phyloP scores from a whole-genome alignment of 2,113 vertebrate genomes.

The Myotis lucifugus region DNA sequence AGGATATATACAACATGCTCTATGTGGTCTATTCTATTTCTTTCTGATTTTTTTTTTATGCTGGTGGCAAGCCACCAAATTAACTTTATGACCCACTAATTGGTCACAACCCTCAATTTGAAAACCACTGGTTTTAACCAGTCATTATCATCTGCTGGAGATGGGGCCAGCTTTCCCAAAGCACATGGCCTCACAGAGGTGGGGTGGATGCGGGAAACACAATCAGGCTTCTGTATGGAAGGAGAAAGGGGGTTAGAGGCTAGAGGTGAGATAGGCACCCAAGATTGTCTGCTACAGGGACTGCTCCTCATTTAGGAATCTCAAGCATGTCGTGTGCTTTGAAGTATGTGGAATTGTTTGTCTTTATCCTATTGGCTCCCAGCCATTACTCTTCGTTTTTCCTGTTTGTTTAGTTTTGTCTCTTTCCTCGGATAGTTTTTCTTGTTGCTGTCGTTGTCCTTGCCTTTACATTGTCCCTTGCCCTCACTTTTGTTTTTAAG shows the following conservation, averaged over 20 bases:
- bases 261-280: neutral
- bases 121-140: constrained; percentile 25
- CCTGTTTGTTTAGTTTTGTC: neutral
- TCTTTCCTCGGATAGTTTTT: neutral
- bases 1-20: neutral
- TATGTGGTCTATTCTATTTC: neutral
- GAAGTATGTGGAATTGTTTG: neutral
- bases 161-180: neutral
- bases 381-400: neutral
- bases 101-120: constrained; percentile 15
- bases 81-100: constrained; percentile 37
- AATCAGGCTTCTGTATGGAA: neutral
- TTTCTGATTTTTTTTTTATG: constrained; percentile 14
- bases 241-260: neutral
- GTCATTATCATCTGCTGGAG: neutral
- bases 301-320: neutral
- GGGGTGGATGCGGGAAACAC: neutral
- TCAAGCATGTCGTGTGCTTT: neutral
- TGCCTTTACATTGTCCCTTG: neutral
- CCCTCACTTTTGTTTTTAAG: neutral
- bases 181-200: neutral
- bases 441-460: neutral
- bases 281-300: neutral
- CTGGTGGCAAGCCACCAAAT: neutral
- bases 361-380: neutral